phyloP scores from a whole-genome alignment of 2,797 vertebrate genomes.

The Rhadinocentrus ornatus region DNA sequence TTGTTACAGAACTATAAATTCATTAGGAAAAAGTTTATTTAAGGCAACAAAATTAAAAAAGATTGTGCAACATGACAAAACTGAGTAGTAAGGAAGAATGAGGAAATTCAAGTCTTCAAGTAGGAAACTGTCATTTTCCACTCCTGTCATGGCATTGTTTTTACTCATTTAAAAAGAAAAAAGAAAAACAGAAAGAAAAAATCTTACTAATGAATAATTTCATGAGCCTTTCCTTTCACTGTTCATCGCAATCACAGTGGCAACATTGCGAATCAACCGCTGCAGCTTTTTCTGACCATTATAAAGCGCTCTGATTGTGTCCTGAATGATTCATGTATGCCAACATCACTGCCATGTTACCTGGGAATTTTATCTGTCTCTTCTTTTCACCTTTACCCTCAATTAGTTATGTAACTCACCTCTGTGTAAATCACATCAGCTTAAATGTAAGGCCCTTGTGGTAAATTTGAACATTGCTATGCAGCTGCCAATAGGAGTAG shows the following conservation, averaged over 20 bases:
- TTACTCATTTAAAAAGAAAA: conserved; percentile 25
- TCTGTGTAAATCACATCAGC: conserved; percentile 35
- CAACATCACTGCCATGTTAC: conserved; percentile 1
- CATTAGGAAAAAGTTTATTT: conserved; percentile 54
- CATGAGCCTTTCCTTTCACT: conserved; percentile 27
- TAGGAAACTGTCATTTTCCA: conserved; percentile 20
- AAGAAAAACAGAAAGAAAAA: not conserved
- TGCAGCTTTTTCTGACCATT: conserved; percentile 35
- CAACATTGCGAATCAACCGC: conserved; percentile 46
- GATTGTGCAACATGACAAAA: conserved; percentile 38
- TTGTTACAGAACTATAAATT: conserved; percentile 35
- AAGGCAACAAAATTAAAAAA: conserved; percentile 38
- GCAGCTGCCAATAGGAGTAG: conserved; percentile 68
- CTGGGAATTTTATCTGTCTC: conserved; percentile 18
- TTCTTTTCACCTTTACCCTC: conserved; percentile 65
- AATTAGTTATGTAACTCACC: conserved; percentile 63
- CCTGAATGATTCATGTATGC: conserved; percentile 40
- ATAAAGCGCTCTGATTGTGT: conserved; percentile 33
- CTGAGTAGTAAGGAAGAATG: conserved; percentile 56
- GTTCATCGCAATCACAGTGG: conserved; percentile 28
- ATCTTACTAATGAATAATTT: conserved; percentile 48
- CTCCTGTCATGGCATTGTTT: conserved; percentile 33
- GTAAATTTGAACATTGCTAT: conserved; percentile 57
- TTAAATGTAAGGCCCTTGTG: conserved; percentile 44
- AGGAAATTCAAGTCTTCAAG: conserved; percentile 54